Evolutionary conservation across 2,797 vertebrate genomes (phyloP), one percentile per base, ranked within the genome.

Genomic region (Anguilla pacifica): DNA sequence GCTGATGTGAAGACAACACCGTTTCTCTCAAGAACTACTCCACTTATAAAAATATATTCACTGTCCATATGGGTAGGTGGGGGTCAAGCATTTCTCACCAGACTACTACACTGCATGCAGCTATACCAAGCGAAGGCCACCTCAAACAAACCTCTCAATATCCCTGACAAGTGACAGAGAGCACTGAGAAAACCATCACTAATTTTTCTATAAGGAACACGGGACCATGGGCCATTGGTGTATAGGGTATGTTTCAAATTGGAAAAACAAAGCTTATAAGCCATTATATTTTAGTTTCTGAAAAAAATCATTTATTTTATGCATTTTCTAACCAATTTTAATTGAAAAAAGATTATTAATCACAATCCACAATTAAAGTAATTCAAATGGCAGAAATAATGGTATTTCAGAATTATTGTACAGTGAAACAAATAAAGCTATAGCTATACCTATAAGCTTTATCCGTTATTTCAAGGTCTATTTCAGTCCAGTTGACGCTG

Each of bases 91-190:
- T 84, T 86, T 83, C 89, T 91, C 85, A 86, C 89, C 88, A 89
- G 87, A 88, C 91, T 55, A 72, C 88, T 93, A 91, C 87, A 92
- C 91, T 89, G 89, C 95, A 96, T 96, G 95, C 95, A 95, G 91
- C 88, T 93, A 90, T 89, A 88, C 91, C 88, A 67, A 91, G 87
- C 88, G 92, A 91, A 90, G 91, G 92, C n/a, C 92, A 91, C 61
- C 90, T 86, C 84, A 72, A 87, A 86, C 90, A 91, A 92, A 93
- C 91, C 92, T 96, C 95, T 94, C 93, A 15, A 92, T 88, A 91
- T 84, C 90, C 90, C 87, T 77, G 86, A 88, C 94, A 95, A 93
- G 92, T 93, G 91, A 91, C 85, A 90, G 53, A 67, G 88, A 92
- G 90, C 89, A 55, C 79, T 77, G 74, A 85, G 57, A 86, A 79